Conservation (phyloP, 2,888 invertebrate genomes). For the Elmis aenea region DNA sequence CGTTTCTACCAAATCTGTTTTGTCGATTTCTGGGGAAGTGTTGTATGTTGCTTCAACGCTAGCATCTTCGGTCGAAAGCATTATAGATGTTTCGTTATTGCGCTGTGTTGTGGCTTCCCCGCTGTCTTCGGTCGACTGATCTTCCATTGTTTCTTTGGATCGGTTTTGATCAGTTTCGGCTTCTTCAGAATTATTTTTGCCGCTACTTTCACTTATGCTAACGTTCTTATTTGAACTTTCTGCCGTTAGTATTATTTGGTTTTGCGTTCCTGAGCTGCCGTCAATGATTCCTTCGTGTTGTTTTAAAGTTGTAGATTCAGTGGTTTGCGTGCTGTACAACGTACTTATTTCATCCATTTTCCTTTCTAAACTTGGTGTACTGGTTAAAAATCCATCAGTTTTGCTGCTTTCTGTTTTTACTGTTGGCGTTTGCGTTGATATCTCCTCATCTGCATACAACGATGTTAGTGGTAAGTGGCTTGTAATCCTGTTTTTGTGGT, state of each 20-base stretch:
- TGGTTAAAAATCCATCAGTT: too few relatives aligned
- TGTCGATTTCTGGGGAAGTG: slow-evolving; percentile 15
- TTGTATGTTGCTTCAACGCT: slow-evolving; percentile 32
- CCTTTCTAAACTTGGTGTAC: too few relatives aligned
- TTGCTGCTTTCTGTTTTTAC: not conserved
- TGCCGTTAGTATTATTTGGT: slow-evolving; percentile 16
- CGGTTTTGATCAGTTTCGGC: slow-evolving; percentile 8
- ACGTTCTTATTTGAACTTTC: too few relatives aligned
- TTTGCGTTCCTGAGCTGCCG: slow-evolving; percentile 19
- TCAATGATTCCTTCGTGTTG: slow-evolving; percentile 18
- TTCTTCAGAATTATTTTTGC: slow-evolving; percentile 2
- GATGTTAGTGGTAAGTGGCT: not conserved
- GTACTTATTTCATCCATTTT: not conserved
- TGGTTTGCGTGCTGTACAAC: not conserved
- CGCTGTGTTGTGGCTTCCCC: slow-evolving; percentile 36
- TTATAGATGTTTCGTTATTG: slow-evolving; percentile 25
- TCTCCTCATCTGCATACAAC: not conserved
- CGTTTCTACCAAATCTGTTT: slow-evolving; percentile 36
- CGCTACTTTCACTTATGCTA: slow-evolving; percentile 1
- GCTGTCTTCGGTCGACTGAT: slow-evolving; percentile 28
- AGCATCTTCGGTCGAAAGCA: slow-evolving; percentile 36
- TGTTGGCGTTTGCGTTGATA: not conserved
- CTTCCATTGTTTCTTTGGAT: slow-evolving; percentile 33
- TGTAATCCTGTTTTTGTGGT: not conserved
- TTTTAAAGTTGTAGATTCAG: not conserved